Base-by-base conservation (phyloP, 2,113 vertebrate species). In the Mormyrus lacerda region DNA sequence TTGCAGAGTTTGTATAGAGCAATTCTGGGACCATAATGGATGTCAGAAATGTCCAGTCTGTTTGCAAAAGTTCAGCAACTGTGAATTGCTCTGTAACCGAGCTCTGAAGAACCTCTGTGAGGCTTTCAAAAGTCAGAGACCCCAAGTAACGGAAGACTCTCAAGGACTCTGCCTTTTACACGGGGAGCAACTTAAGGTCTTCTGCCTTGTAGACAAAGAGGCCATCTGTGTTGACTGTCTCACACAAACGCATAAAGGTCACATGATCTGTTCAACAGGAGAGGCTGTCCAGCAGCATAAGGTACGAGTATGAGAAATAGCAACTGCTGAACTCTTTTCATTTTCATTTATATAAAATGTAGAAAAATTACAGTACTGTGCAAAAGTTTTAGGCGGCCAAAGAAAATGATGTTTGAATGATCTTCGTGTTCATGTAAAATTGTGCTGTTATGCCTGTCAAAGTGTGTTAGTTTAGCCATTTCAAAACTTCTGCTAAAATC, bases 61-160 rank as follows among this genome's bases (percentile, higher is more conserved):
- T 35, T 88, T 86, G 58, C 65, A 9, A 24, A 92, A 4, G 21
- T 84, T 45, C 9, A 69, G 69, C 10, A 48, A 89, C 61, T 8
- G 84, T 7, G 79, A 69, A 4, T 88, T 82, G 39, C 89, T 86
- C 1, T 88, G 48, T 47, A 92, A 92, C 39, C 89, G 87, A 1
- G 88, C 44, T 50, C 82, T 92, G 51, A 92, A 84, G 86, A 92
- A 90, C 51, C 89, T 92, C 48, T 91, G 91, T 19, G 89, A 92
- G 44, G 79, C 51, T 24, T 91, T 88, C 2, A 4, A 86, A n/a
- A 85, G 61, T 50, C 79, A 92, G 19, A 35, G 24, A 39, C 5
- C 24, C 35, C 42, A 65, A 48, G 44, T 1, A 35, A 44, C 85
- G 19, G 7, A 55, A 50, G 31, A 47, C 27, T 5, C 53, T 88